Base-by-base conservation (phyloP, 2,888 invertebrate genomes). In the Mimachlamys varia region DNA sequence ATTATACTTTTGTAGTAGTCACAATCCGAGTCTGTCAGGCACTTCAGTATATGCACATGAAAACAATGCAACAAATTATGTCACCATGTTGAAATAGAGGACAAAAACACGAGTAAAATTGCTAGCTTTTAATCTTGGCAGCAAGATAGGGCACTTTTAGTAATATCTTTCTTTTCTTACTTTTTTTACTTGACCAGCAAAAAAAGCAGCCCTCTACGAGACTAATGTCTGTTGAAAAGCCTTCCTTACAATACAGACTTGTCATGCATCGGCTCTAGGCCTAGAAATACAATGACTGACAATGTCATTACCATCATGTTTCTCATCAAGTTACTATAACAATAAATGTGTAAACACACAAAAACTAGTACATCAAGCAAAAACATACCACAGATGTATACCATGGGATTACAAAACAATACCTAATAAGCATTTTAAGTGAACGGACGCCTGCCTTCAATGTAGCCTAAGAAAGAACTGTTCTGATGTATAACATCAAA, bases 41-140 rank as follows among this genome's bases (percentile, higher is more conserved):
- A 44, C 44, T 44, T 44, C 7, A 44, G 7, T 44, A 44, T 44
- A 44, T 44, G 7, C 44, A 44, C 3, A 7, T 44, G 44, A 44
- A 44, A 44, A 44, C 44, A 44, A 44, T 44, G 44, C 7, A 7
- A 5, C 44, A 3, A 7, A 44, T 44, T 3, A 44, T 44, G 44
- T 44, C 44, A 7, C 44, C 44, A 44, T 44, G 44, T 3, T 44
- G 5, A 37, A 76, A 90, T 33, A 88, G 33, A 62, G 87, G 87
- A 76, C 87, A 53, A 2, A 62, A 76, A 76, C 76, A 76, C 27
- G 10, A 76, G 89, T 87, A 89, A 88, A 89, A 89, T 90, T 90
- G 90, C 90, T 90, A 90, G 90, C 90, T 88, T 90, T 90, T 90
- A 89, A 90, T 90, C 89, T 90, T 90, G 90, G 90, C 90, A 90